Evolutionary conservation across 2,888 invertebrate species (phyloP), one percentile per base, ranked within the genome.

Genomic region (Lithophane ornitopus): DNA sequence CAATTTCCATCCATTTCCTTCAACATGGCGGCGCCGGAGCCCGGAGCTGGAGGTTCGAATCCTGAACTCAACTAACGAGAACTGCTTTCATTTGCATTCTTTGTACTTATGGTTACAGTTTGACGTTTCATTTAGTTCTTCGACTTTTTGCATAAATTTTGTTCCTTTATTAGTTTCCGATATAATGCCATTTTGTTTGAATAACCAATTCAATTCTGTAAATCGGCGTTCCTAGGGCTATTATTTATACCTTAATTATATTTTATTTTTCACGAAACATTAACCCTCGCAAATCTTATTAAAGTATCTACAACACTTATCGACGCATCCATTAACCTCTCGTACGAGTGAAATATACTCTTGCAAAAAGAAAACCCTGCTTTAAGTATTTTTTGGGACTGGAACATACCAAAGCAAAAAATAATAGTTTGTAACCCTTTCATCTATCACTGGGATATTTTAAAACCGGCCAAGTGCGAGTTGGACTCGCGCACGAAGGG

Each of bases 21-120:
- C 78, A 81, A 84, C 79, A 76, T n/a, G 68, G 78, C 70, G 8
- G 69, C 26, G 58, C 19, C 9, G 8, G 58, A 63, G 22, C 14
- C n/a, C n/a, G 49, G 65, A 69, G 44, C 26, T 9, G 22, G 28
- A 46, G 26, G n/a, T 72, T 70, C 67, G 62, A 52, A 68, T 62
- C 49, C 56, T 65, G 68, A 81, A 78, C 74, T 77, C 59, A 54
- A 69, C 69, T 85, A 78, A 80, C 74, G 66, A 80, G 69, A 63
- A 75, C 62, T 6, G 34, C 58, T 77, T 81, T 85, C 70, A 85
- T 87, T 86, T 88, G 73, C 81, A 85, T 86, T 87, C 74, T 82
- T 85, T 84, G 28, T 76, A 63, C 65, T 75, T 70, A 65, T 54
- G 16, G 58, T n/a, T 19, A 19, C 56, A 56, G 34, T 63, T 63